Percentiles rank a stretch among this genome's conserved stretches.
These are phyloP conservation scores for Athrips mouffetella DNA, from an alignment of 2,888 invertebrate genomes.

Conservation along the genomic window DNA sequence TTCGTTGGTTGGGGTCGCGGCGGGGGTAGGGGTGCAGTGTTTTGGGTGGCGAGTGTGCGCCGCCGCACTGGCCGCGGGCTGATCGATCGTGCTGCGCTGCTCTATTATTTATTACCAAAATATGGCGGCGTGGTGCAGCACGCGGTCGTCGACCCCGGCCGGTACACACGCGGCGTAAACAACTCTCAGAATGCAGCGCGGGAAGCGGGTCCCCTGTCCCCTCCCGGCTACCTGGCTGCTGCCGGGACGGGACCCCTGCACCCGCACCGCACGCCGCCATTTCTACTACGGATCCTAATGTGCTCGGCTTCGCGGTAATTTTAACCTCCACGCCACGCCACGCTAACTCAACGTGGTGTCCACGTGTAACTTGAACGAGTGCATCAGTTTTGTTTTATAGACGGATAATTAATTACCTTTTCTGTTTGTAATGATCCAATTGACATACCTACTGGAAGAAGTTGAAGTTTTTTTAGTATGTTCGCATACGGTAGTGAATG, in stretches of 20 bases:
- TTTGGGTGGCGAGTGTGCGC: constrained; percentile 56
- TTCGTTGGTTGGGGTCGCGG: constrained; percentile 21
- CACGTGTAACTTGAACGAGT: constrained; percentile 28
- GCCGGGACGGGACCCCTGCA: constrained; percentile 17
- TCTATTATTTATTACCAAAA: constrained; percentile 74
- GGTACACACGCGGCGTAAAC: constrained; percentile 57
- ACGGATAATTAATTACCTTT: constrained; percentile 18
- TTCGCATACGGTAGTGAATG: too few species aligned
- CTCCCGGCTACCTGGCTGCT: constrained; percentile 35
- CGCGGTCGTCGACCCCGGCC: constrained; percentile 57
- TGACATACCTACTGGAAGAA: too few species aligned
- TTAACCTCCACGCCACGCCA: constrained; percentile 23
- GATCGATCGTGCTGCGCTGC: constrained; percentile 67
- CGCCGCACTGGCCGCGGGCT: constrained; percentile 58
- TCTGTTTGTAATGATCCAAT: neutral
- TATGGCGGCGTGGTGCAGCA: constrained; percentile 68
- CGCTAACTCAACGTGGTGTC: constrained; percentile 25
- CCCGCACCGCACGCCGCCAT: neutral
- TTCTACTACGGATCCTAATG: constrained; percentile 8
- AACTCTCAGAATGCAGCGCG: constrained; percentile 58
- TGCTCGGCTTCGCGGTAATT: constrained; percentile 22
- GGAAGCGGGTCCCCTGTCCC: constrained; percentile 48
- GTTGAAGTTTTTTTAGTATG: too few species aligned
- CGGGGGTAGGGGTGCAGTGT: constrained; percentile 51
- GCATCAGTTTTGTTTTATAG: constrained; percentile 17